These are phyloP conservation scores for Eristalinus aeneus DNA, from an alignment of 2,888 invertebrate species.

Conservation along the genomic window DNA sequence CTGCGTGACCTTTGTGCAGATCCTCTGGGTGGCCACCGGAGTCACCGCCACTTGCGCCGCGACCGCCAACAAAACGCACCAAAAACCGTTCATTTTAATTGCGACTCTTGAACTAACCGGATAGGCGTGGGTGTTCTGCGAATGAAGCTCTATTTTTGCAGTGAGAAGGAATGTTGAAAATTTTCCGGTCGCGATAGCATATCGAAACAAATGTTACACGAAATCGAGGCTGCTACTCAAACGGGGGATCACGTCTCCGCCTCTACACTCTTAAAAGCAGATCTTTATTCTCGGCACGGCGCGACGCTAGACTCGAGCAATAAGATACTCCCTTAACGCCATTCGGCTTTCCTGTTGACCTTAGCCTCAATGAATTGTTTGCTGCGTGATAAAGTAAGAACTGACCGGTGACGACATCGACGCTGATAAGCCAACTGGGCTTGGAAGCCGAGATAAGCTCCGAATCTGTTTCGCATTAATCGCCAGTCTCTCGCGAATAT, in stretches of 20 bases:
- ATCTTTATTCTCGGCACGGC: no score
- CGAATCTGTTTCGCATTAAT: not conserved
- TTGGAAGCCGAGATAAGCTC: conserved; percentile 28
- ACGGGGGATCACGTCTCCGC: not conserved
- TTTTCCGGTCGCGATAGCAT: conserved; percentile 55
- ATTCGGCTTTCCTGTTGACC: not conserved
- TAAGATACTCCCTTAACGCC: no score
- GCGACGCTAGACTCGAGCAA: no score
- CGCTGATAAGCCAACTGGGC: not conserved
- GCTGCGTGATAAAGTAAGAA: not conserved
- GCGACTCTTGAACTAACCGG: conserved; percentile 11
- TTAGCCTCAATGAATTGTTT: not conserved
- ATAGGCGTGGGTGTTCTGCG: not conserved
- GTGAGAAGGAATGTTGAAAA: not conserved
- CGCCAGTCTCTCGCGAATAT: conserved; percentile 59
- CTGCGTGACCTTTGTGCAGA: not conserved
- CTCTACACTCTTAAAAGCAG: not conserved
- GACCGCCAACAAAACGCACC: not conserved
- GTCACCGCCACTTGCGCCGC: not conserved
- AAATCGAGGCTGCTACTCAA: no score
- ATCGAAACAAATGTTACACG: conserved; percentile 11
- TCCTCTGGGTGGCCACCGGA: not conserved
- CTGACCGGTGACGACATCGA: not conserved
- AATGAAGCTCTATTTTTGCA: not conserved
- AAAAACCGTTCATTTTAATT: conserved; percentile 50